Evolutionary conservation across 2,888 invertebrate genomes (phyloP), one percentile per base, ranked within the genome.

Genomic region (Labia minor): DNA sequence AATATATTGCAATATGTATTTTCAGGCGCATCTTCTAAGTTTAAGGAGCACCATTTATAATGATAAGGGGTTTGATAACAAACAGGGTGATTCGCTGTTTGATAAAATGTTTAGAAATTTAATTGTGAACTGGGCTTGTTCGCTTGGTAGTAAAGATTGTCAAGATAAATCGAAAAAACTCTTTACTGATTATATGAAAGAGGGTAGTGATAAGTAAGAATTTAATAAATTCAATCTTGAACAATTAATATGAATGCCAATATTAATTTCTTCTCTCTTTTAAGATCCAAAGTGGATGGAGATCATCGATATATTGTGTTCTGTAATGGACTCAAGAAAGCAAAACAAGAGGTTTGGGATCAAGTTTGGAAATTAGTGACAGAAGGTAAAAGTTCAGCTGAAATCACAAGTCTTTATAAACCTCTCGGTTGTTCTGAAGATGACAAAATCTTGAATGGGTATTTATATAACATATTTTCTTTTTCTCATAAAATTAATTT

Each of bases 31-130:
- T 26, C 26, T 26, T 26, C 26, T 26, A 4, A 4, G 4, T 26
- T 8, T 26, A 11, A n/a, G 65, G 1, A 37, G 37, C 1, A 26
- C 11, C 20, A 18, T 67, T 21, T 64, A 83, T 21, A 70, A 74
- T 0, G 76, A 79, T n/a, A 78, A 86, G 3, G 81, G 81, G 1
- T 84, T 79, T 71, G 72, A 74, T 0, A 85, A 85, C 70, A 71
- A 73, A 0, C 68, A 70, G 0, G 72, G 73, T 0, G 83, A 84
- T 61, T 73, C 78, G 8, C 83, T 80, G 72, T 79, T 85, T 73
- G 80, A 79, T 0, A 78, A 81, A 68, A 76, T 84, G 37, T 26
- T 26, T 8, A 26, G 26, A n/a, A 19, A 10, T 11, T 14, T 14
- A 10, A 19, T 61, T 1, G 10, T 61, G 10, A 61, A 61, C 62